Evolutionary conservation across 1,140 invertebrate genomes (phyloP), one percentile per base, ranked within the genome.

Genomic region (Hyles vespertilio): DNA sequence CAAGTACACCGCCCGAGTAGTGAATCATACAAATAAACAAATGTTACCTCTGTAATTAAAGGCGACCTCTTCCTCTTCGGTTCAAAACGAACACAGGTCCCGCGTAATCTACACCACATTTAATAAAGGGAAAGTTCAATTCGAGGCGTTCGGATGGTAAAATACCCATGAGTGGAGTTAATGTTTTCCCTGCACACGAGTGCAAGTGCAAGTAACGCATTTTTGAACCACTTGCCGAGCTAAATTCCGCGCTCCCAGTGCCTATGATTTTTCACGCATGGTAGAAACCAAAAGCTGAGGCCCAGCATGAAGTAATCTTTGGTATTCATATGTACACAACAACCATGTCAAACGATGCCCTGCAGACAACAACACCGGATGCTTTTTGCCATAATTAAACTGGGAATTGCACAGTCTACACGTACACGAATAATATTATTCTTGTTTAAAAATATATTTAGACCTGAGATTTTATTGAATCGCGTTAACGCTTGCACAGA

Each of bases 1-100:
- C 2, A 80, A 47, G 48, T 81, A 70, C n/a, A 79, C 49, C 3
- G 74, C 69, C n/a, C 67, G 46, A 7, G 46, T 47, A 10, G 5
- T 7, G 10, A 47, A 47, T 44, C 40, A 55, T 12, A 55, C 11
- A 55, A 55, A 55, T 11, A 55, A 51, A 52, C 59, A 61, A 9
- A 61, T 52, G 36, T 61, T 56, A 5, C 44, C 46, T 10, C 56
- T n/a, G n/a, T 61, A 10, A 9, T 32, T 11, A 56, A 9, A 8
- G 12, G 22, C 6, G 52, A 12, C 0, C 59, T 8, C 48, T 50
- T 1, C 59, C 53, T 55, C 40, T 54, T 2, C 58, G 51, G n/a
- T 54, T 54, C 9, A 56, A 45, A 8, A 61, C 34, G 2, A 56
- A 32, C 1, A 56, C 5, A 5, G 36, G 36, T 5, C 49, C 49